Conservation (phyloP, 2,113 vertebrate genomes). For the Hyla sarda region DNA sequence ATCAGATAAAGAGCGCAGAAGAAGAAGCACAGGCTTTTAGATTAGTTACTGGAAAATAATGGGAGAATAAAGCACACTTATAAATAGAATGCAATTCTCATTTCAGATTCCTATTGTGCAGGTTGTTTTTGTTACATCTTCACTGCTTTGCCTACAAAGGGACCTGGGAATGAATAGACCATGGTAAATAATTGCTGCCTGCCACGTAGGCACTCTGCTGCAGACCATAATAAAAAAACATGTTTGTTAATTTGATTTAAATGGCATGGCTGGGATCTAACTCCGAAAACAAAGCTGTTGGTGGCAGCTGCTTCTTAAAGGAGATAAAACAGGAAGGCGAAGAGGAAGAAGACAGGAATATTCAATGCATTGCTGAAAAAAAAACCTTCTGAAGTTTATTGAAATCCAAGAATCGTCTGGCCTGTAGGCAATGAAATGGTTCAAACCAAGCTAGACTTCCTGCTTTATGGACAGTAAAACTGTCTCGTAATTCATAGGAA, state of each 20-base stretch:
- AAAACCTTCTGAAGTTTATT: background rate
- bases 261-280: slow-evolving; percentile 40
- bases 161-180: slow-evolving; percentile 17
- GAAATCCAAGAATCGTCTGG: background rate
- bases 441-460: slow-evolving; percentile 2
- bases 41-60: slow-evolving; percentile 10
- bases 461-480: background rate
- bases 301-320: slow-evolving; percentile 38
- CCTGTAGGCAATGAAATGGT: slow-evolving; percentile 15
- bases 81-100: background rate
- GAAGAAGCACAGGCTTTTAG: background rate
- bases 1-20: background rate
- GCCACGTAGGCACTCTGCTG: slow-evolving; percentile 29
- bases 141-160: background rate
- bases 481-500: slow-evolving; percentile 1
- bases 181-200: background rate
- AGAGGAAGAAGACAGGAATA: slow-evolving; percentile 21
- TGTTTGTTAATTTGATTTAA: slow-evolving; percentile 53
- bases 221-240: slow-evolving; percentile 43
- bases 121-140: background rate
- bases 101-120: background rate
- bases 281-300: slow-evolving; percentile 30
- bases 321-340: slow-evolving; percentile 28
- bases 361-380: slow-evolving; percentile 10
- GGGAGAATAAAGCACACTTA: background rate